A percentile compares a stretch with the other conserved stretches of the same genome.
Conservation (phyloP, 1,140 invertebrate species). For the Leptopilina boulardi region DNA sequence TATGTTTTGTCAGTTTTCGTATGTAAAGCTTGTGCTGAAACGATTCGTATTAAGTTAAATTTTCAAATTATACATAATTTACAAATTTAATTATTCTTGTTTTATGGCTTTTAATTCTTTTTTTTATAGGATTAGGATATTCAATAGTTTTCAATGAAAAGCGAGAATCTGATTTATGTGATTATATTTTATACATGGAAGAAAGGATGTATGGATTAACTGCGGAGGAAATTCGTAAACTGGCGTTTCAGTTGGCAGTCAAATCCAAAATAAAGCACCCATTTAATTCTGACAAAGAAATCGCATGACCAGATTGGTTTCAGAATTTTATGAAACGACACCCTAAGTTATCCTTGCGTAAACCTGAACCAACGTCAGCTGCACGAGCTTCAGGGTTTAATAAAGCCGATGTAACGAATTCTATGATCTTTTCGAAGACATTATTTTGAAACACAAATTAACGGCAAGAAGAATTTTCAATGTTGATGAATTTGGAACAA, state of each 20-base stretch:
- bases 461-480: slow-evolving; percentile 61
- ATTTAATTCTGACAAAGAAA: slow-evolving; percentile 58
- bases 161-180: neutral
- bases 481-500: slow-evolving; percentile 70
- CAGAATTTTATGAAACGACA: slow-evolving; percentile 53
- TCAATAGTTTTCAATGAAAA: slow-evolving; percentile 43
- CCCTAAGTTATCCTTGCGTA: slow-evolving; percentile 57
- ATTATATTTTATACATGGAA: slow-evolving; percentile 39
- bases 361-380: slow-evolving; percentile 47
- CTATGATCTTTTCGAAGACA: slow-evolving; percentile 39
- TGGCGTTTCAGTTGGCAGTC: slow-evolving; percentile 61
- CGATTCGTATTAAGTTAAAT: too few species aligned
- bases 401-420: slow-evolving; percentile 38
- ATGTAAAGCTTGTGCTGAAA: too few species aligned
- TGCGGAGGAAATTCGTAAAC: slow-evolving; percentile 42
- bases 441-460: slow-evolving; percentile 42
- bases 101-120: neutral
- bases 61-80: too few species aligned
- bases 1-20: too few species aligned
- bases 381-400: slow-evolving; percentile 41
- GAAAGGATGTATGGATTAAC: slow-evolving; percentile 45
- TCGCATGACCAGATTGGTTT: slow-evolving; percentile 56
- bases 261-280: slow-evolving; percentile 51
- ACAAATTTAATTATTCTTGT: too few species aligned
- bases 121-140: neutral